Evolutionary conservation across 1,140 invertebrate species (phyloP), one percentile per base, ranked within the genome.

Genomic region (Drosophila melanica): DNA sequence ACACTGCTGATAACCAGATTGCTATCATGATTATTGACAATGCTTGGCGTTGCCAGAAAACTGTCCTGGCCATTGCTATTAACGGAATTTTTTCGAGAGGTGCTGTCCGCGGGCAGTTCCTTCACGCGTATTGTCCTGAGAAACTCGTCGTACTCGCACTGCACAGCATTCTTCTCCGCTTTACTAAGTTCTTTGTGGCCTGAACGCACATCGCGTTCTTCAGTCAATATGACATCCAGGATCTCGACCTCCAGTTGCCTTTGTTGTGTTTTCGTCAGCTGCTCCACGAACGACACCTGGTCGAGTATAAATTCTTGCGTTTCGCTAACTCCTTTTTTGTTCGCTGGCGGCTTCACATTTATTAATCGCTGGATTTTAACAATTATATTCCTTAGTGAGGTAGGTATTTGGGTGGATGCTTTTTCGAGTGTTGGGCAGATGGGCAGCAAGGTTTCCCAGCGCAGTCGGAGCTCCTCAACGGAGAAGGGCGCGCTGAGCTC

Each of bases 171-270:
- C 12, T 23, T 27, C 0, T 30, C 33, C 5, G 33, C 37, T 10
- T n/a, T 14, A 10, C 7, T 47, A 6, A 47, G n/a, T 51, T 16
- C 8, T 12, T 14, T 5, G 44, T 35, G 18, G 18, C 47, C 30
- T 35, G 27, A 9, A 48, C 58, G 35, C 0, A 16, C 0, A 1
- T 65, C 42, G 3, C 57, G 42, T 50, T 82, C 75, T 4, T 42
- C n/a, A 0, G 10, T 47, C 3, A 82, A 47, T 57, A 82, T 51
- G 5, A 75, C 37, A 16, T 84, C 60, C 8, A 80, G 14, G 2
- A 84, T 39, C 30, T 84, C 80, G 0, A 64, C 69, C 47, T 91
- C 90, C 41, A 91, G 39, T 0, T 47, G 69, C 6, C 55, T 55
- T 3, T 63, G 73, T 41, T 68, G 54, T 2, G 14, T 5, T 1